phyloP scores from a whole-genome alignment of 2,888 invertebrate species.

The Steinernema scapterisci region DNA sequence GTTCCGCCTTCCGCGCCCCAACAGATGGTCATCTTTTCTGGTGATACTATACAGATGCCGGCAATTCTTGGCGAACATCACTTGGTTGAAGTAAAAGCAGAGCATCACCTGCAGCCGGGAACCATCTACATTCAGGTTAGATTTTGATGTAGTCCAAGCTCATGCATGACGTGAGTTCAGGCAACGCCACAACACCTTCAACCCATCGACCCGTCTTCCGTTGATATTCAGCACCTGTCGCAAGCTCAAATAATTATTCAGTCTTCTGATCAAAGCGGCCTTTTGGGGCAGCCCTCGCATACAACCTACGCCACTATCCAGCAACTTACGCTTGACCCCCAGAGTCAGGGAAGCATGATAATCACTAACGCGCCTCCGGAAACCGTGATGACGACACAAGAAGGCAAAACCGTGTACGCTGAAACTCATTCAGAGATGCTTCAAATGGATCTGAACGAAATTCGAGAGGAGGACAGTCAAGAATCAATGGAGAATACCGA shows the following conservation, averaged over 20 bases:
- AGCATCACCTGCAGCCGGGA: constrained; percentile 10
- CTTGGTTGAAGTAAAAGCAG: background rate
- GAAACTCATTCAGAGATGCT: background rate
- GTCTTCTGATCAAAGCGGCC: background rate
- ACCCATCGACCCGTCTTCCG: background rate
- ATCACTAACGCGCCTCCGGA: background rate
- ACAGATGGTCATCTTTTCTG: constrained; percentile 25
- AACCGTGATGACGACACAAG: background rate
- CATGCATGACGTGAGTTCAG: background rate
- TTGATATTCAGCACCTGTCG: constrained; percentile 1
- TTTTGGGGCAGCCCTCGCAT: background rate
- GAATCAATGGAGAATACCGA: background rate
- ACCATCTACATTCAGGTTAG: constrained; percentile 23
- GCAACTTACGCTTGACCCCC: background rate
- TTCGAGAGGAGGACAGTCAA: background rate
- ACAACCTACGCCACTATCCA: constrained; percentile 3
- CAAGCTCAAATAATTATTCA: constrained; percentile 21
- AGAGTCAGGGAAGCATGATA: background rate
- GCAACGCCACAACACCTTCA: constrained; percentile 13
- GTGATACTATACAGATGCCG: constrained; percentile 2
- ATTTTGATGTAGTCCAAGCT: background rate
- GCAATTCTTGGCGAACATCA: background rate
- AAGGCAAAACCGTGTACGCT: background rate
- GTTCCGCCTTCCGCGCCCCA: background rate
- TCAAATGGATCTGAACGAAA: background rate